These are phyloP conservation scores for Hypocryptadius cinnamomeus DNA, from an alignment of 2,113 vertebrate genomes.

Conservation along the genomic window DNA sequence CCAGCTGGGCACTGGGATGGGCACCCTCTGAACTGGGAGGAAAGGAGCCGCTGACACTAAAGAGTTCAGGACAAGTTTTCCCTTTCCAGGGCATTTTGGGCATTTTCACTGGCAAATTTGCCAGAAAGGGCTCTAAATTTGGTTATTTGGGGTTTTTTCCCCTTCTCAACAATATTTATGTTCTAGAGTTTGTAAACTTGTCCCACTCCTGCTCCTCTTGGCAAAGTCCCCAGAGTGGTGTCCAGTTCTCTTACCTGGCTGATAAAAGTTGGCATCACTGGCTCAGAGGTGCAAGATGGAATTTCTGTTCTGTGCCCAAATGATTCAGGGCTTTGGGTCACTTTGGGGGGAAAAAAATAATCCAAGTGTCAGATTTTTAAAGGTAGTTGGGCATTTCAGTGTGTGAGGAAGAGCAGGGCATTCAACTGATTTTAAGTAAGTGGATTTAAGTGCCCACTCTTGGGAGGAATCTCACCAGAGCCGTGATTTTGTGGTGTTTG, in stretches of 20 bases:
- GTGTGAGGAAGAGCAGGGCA: not conserved
- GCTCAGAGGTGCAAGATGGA: not conserved
- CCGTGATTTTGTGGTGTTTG: not conserved
- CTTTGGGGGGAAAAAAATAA: not conserved
- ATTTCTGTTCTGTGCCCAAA: not conserved
- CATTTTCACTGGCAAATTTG: not conserved
- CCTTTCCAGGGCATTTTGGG: not conserved
- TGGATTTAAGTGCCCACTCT: not conserved
- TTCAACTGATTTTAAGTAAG: not conserved
- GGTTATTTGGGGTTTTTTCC: not conserved
- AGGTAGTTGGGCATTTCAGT: not conserved
- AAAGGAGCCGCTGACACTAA: not conserved
- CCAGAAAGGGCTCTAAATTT: not conserved
- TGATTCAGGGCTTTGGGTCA: not conserved
- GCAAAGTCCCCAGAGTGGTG: not conserved
- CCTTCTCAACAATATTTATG: not conserved
- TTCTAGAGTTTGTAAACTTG: not conserved
- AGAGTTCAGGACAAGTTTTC: not conserved
- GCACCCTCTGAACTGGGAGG: not conserved
- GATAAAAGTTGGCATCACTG: not conserved
- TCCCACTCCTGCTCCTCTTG: not conserved
- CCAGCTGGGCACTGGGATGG: not conserved
- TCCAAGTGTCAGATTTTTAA: not conserved
- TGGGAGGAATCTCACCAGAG: not conserved
- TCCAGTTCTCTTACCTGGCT: not conserved